A percentile compares a stretch with the other conserved stretches of the same genome.
These are phyloP conservation scores for Acyrthosiphon pisum DNA, from an alignment of 1,140 invertebrate genomes.

Conservation along the genomic window DNA sequence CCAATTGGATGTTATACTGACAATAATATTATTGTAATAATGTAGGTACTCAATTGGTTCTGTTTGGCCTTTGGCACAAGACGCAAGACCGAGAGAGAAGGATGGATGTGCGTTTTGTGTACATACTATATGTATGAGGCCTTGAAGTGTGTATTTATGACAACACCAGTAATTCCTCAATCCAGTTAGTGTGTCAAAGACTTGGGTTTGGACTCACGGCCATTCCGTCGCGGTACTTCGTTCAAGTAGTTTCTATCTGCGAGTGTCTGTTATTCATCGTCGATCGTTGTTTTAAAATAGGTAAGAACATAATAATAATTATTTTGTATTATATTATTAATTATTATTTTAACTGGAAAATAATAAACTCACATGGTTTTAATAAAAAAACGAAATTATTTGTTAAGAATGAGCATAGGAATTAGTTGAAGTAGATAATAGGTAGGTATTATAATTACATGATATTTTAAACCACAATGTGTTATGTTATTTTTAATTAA, in stretches of 20 bases:
- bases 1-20: not conserved
- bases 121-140: not conserved
- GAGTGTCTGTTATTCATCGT: not conserved
- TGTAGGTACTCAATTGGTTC: not conserved
- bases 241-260: not conserved
- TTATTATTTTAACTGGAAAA: not conserved
- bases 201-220: not conserved
- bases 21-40: not conserved
- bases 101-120: not conserved
- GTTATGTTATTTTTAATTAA: not conserved
- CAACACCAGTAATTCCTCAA: not conserved
- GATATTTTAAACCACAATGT: not conserved
- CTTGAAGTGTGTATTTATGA: not conserved
- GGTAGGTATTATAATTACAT: not conserved
- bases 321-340: not conserved
- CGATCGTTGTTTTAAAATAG: not conserved
- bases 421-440: no score
- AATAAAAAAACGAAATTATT: not conserved
- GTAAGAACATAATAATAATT: not conserved
- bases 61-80: not conserved
- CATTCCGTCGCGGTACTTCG: not conserved
- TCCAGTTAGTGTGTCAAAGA: not conserved
- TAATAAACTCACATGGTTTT: not conserved
- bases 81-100: not conserved
- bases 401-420: no score